A percentile compares a stretch with the other conserved stretches of the same genome.
Conservation (phyloP, 1,140 invertebrate species). For the Drosophila tristis region DNA sequence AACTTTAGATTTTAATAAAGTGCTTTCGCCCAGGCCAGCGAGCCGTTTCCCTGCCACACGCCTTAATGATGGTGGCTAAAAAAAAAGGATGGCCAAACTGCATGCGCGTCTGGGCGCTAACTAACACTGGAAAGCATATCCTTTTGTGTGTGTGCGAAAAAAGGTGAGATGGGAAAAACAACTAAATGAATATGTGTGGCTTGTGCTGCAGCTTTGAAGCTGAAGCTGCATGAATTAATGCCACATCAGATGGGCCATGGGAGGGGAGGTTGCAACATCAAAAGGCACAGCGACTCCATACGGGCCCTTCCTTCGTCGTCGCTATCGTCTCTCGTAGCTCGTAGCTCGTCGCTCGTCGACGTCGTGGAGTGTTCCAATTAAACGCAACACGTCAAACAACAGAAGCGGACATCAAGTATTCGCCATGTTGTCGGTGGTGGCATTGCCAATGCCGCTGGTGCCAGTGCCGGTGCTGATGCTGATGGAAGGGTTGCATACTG, state of each 20-base stretch:
- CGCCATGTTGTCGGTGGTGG: constrained; percentile 54
- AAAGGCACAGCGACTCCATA: constrained; percentile 42
- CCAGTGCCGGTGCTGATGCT: constrained; percentile 5
- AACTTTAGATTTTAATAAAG: constrained; percentile 69
- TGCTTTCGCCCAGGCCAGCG: constrained; percentile 14
- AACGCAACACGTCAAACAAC: constrained; percentile 80
- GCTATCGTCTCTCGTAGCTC: constrained; percentile 23
- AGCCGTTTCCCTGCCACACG: constrained; percentile 16
- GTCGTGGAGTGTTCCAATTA: constrained; percentile 77
- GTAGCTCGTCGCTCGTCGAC: constrained; percentile 10
- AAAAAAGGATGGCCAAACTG: constrained; percentile 17
- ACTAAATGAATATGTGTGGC: constrained; percentile 54
- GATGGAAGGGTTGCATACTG: neutral
- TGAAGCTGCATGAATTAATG: constrained; percentile 76
- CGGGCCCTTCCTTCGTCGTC: constrained; percentile 29
- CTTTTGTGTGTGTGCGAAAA: constrained; percentile 52
- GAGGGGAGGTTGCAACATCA: constrained; percentile 60
- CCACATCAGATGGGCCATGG: constrained; percentile 32
- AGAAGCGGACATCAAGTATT: constrained; percentile 70
- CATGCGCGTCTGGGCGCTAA: constrained; percentile 43
- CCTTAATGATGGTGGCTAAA: constrained; percentile 60
- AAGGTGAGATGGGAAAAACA: constrained; percentile 49
- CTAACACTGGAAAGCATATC: constrained; percentile 48
- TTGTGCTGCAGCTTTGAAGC: constrained; percentile 54
- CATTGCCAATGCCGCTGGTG: constrained; percentile 52